A percentile compares a stretch with the other conserved stretches of the same genome.
phyloP scores from a whole-genome alignment of 2,797 vertebrate species.

The Galagoides demidoff region DNA sequence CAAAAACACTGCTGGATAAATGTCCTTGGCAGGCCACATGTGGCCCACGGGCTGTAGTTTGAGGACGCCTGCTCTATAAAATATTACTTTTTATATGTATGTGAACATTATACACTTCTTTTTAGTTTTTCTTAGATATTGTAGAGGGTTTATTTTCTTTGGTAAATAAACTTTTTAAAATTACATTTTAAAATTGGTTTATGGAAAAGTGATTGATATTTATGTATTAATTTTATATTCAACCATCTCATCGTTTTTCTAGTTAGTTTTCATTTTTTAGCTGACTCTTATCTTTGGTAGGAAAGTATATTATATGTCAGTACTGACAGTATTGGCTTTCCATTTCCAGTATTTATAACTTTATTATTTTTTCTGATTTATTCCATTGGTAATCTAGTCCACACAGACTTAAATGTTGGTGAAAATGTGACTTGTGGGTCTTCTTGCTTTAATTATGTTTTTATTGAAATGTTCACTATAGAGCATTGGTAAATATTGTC shows the following conservation, averaged over 20 bases:
- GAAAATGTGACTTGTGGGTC: background rate
- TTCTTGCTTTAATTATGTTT: background rate
- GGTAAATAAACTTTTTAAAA: background rate
- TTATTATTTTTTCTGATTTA: conserved; percentile 11
- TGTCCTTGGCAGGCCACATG: too few relatives aligned
- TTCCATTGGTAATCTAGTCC: background rate
- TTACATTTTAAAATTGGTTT: conserved; percentile 8
- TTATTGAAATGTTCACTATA: background rate
- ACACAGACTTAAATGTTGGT: background rate
- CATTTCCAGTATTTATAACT: background rate
- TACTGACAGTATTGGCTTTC: background rate
- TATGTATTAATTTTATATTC: background rate
- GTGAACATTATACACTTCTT: background rate
- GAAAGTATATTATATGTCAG: background rate
- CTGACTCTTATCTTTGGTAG: conserved; percentile 9
- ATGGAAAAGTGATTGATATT: background rate
- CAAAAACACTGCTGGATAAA: too few relatives aligned
- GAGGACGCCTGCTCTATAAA: background rate
- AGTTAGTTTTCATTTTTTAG: conserved; percentile 23
- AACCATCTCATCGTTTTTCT: background rate
- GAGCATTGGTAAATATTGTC: background rate
- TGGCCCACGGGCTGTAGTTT: too few relatives aligned
- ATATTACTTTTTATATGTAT: background rate
- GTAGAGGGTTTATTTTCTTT: background rate
- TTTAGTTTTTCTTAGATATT: background rate